Conservation (phyloP, 2,888 invertebrate genomes). For the Tuta absoluta region DNA sequence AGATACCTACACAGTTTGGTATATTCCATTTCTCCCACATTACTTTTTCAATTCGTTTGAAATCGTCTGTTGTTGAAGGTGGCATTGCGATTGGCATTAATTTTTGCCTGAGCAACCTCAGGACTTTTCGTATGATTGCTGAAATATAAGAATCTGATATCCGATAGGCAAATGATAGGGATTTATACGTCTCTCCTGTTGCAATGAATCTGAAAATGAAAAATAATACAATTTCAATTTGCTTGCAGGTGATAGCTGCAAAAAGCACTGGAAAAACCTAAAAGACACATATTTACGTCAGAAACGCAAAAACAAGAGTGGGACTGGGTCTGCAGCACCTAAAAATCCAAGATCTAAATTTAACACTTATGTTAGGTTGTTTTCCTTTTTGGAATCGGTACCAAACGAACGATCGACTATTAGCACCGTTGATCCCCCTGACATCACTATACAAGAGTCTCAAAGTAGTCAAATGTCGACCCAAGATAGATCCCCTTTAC, state of each 20-base stretch:
- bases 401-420: no score
- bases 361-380: not conserved
- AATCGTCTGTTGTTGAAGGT: not conserved
- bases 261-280: not conserved
- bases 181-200: constrained; percentile 1
- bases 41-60: not conserved
- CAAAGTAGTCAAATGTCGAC: no score
- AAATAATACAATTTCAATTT: constrained; percentile 5
- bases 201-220: constrained; percentile 6
- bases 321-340: not conserved
- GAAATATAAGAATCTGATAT: not conserved
- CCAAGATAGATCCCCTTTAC: no score
- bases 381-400: not conserved
- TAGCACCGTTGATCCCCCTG: no score
- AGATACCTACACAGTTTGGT: no score
- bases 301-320: constrained; percentile 5
- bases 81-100: not conserved
- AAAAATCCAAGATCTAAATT: not conserved
- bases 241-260: not conserved
- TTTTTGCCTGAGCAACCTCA: not conserved
- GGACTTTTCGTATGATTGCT: not conserved
- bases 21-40: not conserved
- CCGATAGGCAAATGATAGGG: not conserved
- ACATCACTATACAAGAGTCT: no score
- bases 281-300: not conserved